Conservation (phyloP, 2,797 vertebrate genomes). For the Silurus aristotelis region DNA sequence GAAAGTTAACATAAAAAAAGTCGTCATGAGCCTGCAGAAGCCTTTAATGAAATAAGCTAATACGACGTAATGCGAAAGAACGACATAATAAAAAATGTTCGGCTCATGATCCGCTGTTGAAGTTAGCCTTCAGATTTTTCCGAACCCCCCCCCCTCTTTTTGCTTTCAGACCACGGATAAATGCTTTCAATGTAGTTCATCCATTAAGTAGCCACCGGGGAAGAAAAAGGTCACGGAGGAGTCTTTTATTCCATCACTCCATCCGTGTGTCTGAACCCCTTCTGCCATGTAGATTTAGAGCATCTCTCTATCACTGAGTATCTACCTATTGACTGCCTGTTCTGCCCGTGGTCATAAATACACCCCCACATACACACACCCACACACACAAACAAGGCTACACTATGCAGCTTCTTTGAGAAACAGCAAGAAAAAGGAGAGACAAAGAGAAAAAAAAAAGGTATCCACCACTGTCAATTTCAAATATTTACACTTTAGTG, state of each 20-base stretch:
- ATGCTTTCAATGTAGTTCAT: conserved; percentile 49
- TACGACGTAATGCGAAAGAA: neutral
- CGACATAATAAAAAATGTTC: neutral
- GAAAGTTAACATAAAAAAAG: neutral
- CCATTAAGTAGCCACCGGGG: conserved; percentile 51
- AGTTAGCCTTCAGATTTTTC: neutral
- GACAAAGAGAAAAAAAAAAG: conserved; percentile 56
- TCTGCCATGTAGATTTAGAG: conserved; percentile 57
- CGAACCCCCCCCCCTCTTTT: no score
- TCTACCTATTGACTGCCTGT: conserved; percentile 65
- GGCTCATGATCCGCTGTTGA: neutral
- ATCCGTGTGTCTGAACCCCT: conserved; percentile 51
- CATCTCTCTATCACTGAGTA: conserved; percentile 48
- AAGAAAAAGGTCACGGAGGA: conserved; percentile 58
- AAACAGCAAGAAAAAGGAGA: neutral
- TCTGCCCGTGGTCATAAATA: conserved; percentile 80
- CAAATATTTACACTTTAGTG: conserved; percentile 85
- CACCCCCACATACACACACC: conserved; percentile 59
- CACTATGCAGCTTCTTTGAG: conserved; percentile 11
- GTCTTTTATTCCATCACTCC: conserved; percentile 55
- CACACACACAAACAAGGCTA: conserved; percentile 61
- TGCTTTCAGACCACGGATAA: neutral
- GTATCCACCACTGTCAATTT: conserved; percentile 73
- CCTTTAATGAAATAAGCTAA: conserved; percentile 33
- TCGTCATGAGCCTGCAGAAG: neutral